Conservation (phyloP, 37 sponge, comb jelly and placozoan species). For the Halisarca cf. caerulea region DNA sequence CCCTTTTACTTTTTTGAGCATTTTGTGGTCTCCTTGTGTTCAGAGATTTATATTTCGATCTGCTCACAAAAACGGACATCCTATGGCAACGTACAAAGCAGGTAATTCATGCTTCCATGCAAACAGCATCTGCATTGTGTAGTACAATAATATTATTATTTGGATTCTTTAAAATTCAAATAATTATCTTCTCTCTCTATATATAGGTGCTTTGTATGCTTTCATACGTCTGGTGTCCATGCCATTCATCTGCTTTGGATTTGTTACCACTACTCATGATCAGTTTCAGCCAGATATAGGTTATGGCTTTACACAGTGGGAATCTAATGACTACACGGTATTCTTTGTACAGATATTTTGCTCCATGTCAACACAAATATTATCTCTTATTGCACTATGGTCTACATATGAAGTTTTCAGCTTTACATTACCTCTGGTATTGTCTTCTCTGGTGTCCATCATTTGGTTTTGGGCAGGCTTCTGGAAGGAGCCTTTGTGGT, state of each 20-base stretch:
- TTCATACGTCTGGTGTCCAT: slow-evolving; percentile 38
- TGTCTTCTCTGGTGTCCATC: background rate
- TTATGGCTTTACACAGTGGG: background rate
- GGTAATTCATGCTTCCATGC: too few species aligned
- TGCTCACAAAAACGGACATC: too few species aligned
- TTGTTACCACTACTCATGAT: background rate
- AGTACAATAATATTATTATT: too few species aligned
- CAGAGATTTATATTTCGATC: too few species aligned
- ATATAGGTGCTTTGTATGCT: slow-evolving; percentile 56
- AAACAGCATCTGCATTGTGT: too few species aligned
- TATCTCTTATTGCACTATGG: slow-evolving; percentile 8
- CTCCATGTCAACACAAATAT: background rate
- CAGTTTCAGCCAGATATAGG: background rate
- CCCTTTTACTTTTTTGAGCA: too few species aligned
- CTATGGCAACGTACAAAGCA: too few species aligned
- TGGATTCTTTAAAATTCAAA: too few species aligned
- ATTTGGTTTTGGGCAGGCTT: background rate
- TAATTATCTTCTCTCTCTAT: too few species aligned
- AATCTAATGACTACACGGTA: background rate
- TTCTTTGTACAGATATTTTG: background rate
- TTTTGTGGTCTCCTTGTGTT: too few species aligned
- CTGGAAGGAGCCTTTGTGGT: too few species aligned
- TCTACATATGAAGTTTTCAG: background rate
- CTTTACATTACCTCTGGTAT: slow-evolving; percentile 2
- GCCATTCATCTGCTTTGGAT: slow-evolving; percentile 44